Percentiles rank a stretch among this genome's conserved stretches.
These are phyloP conservation scores for Catamblyrhynchus diadema DNA, from an alignment of 2,797 vertebrate genomes.

Conservation along the genomic window DNA sequence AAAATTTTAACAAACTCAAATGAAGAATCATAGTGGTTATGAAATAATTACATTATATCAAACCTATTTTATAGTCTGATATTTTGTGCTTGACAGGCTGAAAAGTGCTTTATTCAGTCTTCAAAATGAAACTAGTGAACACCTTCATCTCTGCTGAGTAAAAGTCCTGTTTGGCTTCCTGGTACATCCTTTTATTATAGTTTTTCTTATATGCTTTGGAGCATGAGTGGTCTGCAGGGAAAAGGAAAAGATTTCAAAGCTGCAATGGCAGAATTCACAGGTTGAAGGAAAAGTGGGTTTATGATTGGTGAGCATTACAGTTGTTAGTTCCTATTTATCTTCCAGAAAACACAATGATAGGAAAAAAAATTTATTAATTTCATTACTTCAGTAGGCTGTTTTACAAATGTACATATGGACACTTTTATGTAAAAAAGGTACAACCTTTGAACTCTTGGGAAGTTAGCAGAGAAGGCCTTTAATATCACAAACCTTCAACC, in stretches of 20 bases:
- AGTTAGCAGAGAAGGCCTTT: not conserved
- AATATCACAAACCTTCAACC: not conserved
- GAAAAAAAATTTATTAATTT: not conserved
- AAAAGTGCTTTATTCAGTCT: not conserved
- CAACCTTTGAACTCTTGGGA: not conserved
- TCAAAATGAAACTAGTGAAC: not conserved
- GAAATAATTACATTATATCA: not conserved
- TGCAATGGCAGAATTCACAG: not conserved
- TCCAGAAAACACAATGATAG: not conserved
- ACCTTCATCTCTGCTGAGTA: not conserved
- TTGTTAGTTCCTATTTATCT: not conserved
- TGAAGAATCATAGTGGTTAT: not conserved
- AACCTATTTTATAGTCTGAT: not conserved
- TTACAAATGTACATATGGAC: not conserved
- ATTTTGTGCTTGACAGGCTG: not conserved
- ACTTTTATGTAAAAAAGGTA: not conserved
- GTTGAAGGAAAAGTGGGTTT: not conserved
- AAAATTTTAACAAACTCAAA: not conserved
- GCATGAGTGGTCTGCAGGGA: not conserved
- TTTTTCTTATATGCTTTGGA: not conserved
- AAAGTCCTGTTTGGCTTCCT: not conserved
- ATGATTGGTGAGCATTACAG: not conserved
- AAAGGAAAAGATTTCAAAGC: not conserved
- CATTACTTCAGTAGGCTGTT: not conserved
- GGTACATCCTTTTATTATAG: not conserved